These are phyloP conservation scores for Mormyrus proboscirostris DNA, from an alignment of 2,797 vertebrate genomes.

Conservation along the genomic window DNA sequence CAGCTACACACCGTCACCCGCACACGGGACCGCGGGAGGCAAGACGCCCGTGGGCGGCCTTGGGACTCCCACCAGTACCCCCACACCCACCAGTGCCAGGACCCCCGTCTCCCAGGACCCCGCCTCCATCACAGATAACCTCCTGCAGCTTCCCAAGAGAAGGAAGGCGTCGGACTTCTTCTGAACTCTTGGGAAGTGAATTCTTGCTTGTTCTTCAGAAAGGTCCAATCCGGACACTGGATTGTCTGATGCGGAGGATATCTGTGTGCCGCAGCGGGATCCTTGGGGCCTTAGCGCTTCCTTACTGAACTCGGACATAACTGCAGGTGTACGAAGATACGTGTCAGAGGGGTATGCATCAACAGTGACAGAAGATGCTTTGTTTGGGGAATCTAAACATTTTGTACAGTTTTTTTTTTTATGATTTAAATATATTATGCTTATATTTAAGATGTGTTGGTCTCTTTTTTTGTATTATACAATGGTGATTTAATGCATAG, in stretches of 20 bases:
- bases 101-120: conserved; percentile 80
- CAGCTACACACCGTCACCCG: conserved; percentile 93
- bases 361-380: background rate
- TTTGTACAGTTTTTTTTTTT: conserved; percentile 12
- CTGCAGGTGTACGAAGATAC: conserved; percentile 13
- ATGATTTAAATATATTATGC: background rate
- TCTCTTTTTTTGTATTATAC: conserved; percentile 8
- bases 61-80: conserved; percentile 70
- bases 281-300: background rate
- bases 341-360: background rate
- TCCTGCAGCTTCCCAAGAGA: conserved; percentile 88
- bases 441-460: background rate
- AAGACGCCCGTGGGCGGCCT: conserved; percentile 75
- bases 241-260: background rate
- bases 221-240: background rate
- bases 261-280: background rate
- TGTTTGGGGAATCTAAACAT: conserved; percentile 7
- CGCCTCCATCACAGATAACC: conserved; percentile 88
- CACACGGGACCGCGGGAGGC: conserved; percentile 60
- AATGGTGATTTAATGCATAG: background rate
- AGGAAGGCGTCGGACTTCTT: conserved; percentile 82
- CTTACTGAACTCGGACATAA: background rate
- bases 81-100: conserved; percentile 62
- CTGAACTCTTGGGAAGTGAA: conserved; percentile 25
- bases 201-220: background rate